These are phyloP conservation scores for Rhimphoctona megacephalus DNA, from an alignment of 2,888 invertebrate species.

Conservation along the genomic window DNA sequence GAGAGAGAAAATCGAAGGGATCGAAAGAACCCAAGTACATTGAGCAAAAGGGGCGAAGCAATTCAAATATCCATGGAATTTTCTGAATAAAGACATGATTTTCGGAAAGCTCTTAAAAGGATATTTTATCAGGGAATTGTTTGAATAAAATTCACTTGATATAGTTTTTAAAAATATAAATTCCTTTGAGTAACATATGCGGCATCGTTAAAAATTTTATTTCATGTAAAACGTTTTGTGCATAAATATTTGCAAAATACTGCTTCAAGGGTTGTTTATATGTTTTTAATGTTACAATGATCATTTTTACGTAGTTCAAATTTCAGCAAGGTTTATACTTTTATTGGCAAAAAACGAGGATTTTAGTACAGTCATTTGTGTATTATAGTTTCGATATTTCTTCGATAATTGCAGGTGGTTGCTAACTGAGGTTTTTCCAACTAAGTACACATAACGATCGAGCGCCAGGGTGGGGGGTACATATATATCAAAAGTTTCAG, in stretches of 20 bases:
- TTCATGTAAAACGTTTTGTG: neutral
- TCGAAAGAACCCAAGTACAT: conserved; percentile 27
- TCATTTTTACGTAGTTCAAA: neutral
- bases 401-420: conserved; percentile 43
- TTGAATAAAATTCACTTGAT: too few relatives aligned
- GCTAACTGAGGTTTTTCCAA: conserved; percentile 59
- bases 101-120: neutral
- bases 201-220: neutral
- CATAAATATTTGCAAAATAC: neutral
- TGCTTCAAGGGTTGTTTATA: neutral
- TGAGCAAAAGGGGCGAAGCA: conserved; percentile 18
- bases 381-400: conserved; percentile 58
- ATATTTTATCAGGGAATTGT: too few relatives aligned
- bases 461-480: conserved; percentile 33
- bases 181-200: too few relatives aligned
- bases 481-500: conserved; percentile 18
- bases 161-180: too few relatives aligned
- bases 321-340: neutral
- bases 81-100: neutral
- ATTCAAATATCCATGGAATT: neutral
- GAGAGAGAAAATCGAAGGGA: conserved; percentile 48
- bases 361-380: conserved; percentile 1
- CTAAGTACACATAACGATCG: conserved; percentile 70
- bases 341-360: neutral
- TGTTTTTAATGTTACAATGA: neutral